phyloP scores from a whole-genome alignment of 1,140 invertebrate species.

The Drosophila orena region DNA sequence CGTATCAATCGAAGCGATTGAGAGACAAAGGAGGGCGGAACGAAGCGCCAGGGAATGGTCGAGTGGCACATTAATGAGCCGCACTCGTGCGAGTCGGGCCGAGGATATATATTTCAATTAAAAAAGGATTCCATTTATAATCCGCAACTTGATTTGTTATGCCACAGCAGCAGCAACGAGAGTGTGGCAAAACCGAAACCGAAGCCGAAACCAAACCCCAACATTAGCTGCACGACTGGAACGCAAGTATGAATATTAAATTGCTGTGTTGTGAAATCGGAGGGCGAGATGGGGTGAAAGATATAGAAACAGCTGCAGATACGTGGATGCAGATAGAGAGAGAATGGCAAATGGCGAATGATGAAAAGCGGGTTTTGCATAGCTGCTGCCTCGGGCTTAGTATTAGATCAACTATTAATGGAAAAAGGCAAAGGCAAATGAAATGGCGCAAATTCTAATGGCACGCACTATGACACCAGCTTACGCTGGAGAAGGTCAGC shows the following conservation, averaged over 20 bases:
- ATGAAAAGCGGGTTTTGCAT: slow-evolving; percentile 77
- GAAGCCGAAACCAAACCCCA: slow-evolving; percentile 44
- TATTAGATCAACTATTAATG: slow-evolving; percentile 81
- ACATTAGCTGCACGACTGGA: slow-evolving; percentile 75
- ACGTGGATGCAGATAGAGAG: neutral
- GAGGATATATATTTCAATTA: slow-evolving; percentile 76
- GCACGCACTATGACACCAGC: slow-evolving; percentile 29
- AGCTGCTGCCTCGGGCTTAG: slow-evolving; percentile 71
- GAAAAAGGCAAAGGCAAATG: slow-evolving; percentile 64
- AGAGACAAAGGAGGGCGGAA: slow-evolving; percentile 10
- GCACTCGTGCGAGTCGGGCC: slow-evolving; percentile 35
- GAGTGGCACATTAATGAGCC: slow-evolving; percentile 69
- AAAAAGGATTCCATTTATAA: slow-evolving; percentile 79
- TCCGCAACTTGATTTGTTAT: slow-evolving; percentile 73
- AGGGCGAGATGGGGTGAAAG: slow-evolving; percentile 15
- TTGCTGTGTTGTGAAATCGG: slow-evolving; percentile 73
- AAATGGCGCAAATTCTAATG: slow-evolving; percentile 56
- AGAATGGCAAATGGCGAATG: slow-evolving; percentile 56
- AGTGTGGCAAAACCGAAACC: slow-evolving; percentile 17
- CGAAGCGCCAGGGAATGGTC: neutral
- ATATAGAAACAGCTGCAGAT: slow-evolving; percentile 15
- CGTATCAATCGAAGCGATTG: slow-evolving; percentile 71
- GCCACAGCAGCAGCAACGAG: slow-evolving; percentile 41
- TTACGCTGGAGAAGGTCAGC: too few species aligned
- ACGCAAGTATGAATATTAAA: slow-evolving; percentile 82